Evolutionary conservation across 2,888 invertebrate species (phyloP).

Genomic region (Tetragonula carbonaria): DNA sequence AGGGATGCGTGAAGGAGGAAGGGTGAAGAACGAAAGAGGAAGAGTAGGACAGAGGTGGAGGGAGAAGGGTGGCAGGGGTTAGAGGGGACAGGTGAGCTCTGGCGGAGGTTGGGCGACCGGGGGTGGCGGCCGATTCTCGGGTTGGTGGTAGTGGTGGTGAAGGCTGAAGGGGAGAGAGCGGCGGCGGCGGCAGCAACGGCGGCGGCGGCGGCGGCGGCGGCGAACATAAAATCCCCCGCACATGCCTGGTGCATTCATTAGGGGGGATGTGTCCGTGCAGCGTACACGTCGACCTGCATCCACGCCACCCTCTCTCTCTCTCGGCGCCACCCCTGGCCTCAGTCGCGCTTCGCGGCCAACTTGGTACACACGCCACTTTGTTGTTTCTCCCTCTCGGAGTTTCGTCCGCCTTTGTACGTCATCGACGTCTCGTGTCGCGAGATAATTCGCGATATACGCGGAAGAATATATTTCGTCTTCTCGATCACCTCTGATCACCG

Average conservation of each 20-base stretch:
- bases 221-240: slow-evolving; percentile 84
- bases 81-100: slow-evolving; percentile 51
- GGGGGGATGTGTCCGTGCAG: slow-evolving; percentile 83
- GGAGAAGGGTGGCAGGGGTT: slow-evolving; percentile 30
- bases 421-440: slow-evolving; percentile 47
- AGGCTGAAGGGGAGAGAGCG: slow-evolving; percentile 57
- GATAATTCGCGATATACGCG: slow-evolving; percentile 48
- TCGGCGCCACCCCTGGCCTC: slow-evolving; percentile 72
- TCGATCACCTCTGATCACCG: slow-evolving; percentile 19
- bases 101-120: slow-evolving; percentile 67
- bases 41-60: slow-evolving; percentile 23
- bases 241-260: slow-evolving; percentile 84
- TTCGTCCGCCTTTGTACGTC: slow-evolving; percentile 40
- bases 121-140: slow-evolving; percentile 68
- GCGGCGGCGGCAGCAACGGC: slow-evolving; percentile 49
- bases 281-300: slow-evolving; percentile 80
- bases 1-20: slow-evolving; percentile 37
- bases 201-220: slow-evolving; percentile 70
- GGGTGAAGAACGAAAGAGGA: slow-evolving; percentile 54
- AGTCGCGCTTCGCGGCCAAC: slow-evolving; percentile 74
- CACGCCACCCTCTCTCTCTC: slow-evolving; percentile 73
- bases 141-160: slow-evolving; percentile 64
- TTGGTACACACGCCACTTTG: slow-evolving; percentile 70
- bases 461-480: not conserved
- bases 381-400: slow-evolving; percentile 58